Evolutionary conservation across 2,113 vertebrate genomes (phyloP), one percentile per base, ranked within the genome.

Genomic region (Madoqua kirkii): DNA sequence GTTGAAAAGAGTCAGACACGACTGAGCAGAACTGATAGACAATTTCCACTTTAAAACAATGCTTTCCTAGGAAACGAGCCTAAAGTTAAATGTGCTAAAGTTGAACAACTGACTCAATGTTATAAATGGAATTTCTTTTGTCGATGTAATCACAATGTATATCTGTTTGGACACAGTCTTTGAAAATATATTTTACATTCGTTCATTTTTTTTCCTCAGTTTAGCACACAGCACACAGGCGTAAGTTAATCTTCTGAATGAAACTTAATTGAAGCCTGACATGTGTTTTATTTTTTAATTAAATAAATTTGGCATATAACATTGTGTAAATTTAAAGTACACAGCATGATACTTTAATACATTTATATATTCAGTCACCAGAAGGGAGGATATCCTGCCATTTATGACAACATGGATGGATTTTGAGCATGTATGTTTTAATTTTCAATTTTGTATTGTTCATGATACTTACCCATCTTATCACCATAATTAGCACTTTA

Each of bases 1-100:
- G 57, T 59, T 0, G 1, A 3, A 57, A 25, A 59, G 57, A 59
- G 23, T 25, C 57, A 4, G 57, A 59, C 23, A 27, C 1, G 1
- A 59, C 57, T 59, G 23, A 59, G 23, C 0, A 4, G 57, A 57
- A 57, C 55, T 25, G 23, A 29, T 79, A 92, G 45, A 36, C 78
- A 78, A 45, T 67, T 40, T 89, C 57, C 36, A 76, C 55, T 97
- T 97, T 91, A 85, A 92, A 92, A 87, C 48, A 92, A 25, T 92
- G 60, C 83, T 85, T 86, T 89, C 54, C 54, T 92, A 94, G 60
- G 93, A 93, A 94, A 55, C 16, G 7, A 71, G 10, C 21, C 71
- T 27, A 21, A 78, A 85, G 57, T 85, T 95, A 84, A 91, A 90
- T 95, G 9, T 87, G 50, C 55, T 52, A 40, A 89, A 60, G 11